phyloP scores from a whole-genome alignment of 2,888 invertebrate genomes.

The Drosophila fulvimacula region DNA sequence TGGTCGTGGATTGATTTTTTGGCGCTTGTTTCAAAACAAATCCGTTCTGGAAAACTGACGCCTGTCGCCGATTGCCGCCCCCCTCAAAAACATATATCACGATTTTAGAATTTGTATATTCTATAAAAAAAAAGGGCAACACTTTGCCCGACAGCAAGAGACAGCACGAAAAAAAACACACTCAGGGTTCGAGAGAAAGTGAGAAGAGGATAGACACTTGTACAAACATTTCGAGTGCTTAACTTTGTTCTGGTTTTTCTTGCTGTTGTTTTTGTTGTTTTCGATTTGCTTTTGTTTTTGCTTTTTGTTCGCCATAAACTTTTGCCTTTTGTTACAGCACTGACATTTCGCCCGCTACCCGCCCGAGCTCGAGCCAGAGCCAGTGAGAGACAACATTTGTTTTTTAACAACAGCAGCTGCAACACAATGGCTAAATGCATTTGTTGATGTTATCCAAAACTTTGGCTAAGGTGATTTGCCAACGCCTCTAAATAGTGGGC shows the following conservation, averaged over 20 bases:
- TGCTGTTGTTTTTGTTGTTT: constrained; percentile 10
- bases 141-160: constrained; percentile 4
- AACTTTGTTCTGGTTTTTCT: constrained; percentile 40
- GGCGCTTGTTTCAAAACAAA: constrained; percentile 16
- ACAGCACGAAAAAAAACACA: neutral
- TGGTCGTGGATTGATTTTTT: constrained; percentile 44
- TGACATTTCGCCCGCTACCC: constrained; percentile 46
- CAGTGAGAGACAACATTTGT: constrained; percentile 23
- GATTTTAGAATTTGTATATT: constrained; percentile 27
- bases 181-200: neutral
- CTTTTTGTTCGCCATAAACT: constrained; percentile 50
- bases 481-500: constrained; percentile 35
- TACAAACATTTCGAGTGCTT: constrained; percentile 52
- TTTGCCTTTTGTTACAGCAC: constrained; percentile 57
- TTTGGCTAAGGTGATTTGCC: constrained; percentile 68
- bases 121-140: constrained; percentile 13
- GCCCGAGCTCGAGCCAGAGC: neutral
- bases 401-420: constrained; percentile 32
- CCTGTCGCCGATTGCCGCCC: neutral
- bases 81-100: constrained; percentile 11
- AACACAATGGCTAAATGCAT: constrained; percentile 38
- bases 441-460: constrained; percentile 61
- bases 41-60: neutral
- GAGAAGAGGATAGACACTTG: constrained; percentile 26
- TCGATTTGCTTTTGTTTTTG: constrained; percentile 30